Conservation (phyloP, 2,113 vertebrate genomes). For the Sinocyclocheilus anshuiensis region DNA sequence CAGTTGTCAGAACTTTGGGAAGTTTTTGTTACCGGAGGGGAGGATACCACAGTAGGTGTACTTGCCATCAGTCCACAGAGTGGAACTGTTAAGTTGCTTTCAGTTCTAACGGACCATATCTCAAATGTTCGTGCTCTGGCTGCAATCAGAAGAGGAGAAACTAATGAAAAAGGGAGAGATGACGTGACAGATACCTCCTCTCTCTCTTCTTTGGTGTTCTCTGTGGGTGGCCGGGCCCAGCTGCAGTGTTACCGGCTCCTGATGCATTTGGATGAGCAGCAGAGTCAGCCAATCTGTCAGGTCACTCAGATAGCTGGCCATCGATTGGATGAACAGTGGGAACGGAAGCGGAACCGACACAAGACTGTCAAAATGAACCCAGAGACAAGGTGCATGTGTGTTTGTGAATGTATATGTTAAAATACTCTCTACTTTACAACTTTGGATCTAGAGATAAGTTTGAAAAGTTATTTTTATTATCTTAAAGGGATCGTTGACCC, state of each 20-base stretch:
- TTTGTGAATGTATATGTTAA: not conserved
- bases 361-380: constrained; percentile 90
- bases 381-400: constrained; percentile 84
- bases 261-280: constrained; percentile 68
- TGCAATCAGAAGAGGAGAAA: constrained; percentile 6
- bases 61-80: constrained; percentile 70
- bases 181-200: not conserved
- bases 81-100: constrained; percentile 70
- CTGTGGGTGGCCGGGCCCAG: constrained; percentile 89
- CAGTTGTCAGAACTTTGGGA: constrained; percentile 66
- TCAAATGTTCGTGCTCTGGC: constrained; percentile 85
- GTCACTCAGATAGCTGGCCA: constrained; percentile 86
- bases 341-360: constrained; percentile 83
- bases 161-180: not conserved
- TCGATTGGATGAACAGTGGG: constrained; percentile 88
- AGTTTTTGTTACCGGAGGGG: constrained; percentile 83
- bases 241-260: constrained; percentile 85
- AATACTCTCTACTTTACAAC: not conserved
- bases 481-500: not conserved
- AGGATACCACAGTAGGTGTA: constrained; percentile 85
- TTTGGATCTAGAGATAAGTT: not conserved
- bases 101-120: constrained; percentile 86
- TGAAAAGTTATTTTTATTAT: not conserved
- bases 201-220: constrained; percentile 78
- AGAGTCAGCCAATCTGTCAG: constrained; percentile 76